Conservation (phyloP, 2,888 invertebrate species). For the Cheilosia impressa region DNA sequence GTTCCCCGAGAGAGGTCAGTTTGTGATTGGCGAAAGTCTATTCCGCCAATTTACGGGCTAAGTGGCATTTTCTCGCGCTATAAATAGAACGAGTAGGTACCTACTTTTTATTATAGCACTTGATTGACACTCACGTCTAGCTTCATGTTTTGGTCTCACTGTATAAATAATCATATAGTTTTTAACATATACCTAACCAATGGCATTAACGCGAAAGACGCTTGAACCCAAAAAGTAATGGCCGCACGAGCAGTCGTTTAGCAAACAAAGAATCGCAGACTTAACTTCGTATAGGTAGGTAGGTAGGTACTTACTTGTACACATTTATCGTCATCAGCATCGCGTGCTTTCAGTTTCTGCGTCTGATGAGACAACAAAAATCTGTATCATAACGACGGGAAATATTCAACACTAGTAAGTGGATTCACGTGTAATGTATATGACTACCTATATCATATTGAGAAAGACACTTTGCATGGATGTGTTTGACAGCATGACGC, state of each 20-base stretch:
- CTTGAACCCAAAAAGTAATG: constrained; percentile 32
- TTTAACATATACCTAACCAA: no score
- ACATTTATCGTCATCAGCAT: constrained; percentile 16
- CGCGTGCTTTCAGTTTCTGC: constrained; percentile 18
- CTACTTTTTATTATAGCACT: neutral
- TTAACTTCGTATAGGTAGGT: neutral
- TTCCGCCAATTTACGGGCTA: no score
- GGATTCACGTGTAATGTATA: neutral
- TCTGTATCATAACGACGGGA: constrained; percentile 4
- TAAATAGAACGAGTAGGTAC: no score
- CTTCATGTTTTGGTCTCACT: constrained; percentile 5
- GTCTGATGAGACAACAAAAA: constrained; percentile 25
- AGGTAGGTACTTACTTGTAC: constrained; percentile 21
- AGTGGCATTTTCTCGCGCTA: no score
- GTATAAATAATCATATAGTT: neutral
- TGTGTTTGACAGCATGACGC: constrained; percentile 16
- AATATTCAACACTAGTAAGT: neutral
- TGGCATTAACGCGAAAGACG: constrained; percentile 18
- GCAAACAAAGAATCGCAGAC: constrained; percentile 20
- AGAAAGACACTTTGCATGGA: constrained; percentile 30
- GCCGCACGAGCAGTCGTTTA: constrained; percentile 1
- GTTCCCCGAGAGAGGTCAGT: neutral
- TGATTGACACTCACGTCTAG: neutral
- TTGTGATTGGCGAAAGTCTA: no score
- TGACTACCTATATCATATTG: constrained; percentile 11